Evolutionary conservation across 2,113 vertebrate species (phyloP).

Genomic region (Entomyzon cyanotis): DNA sequence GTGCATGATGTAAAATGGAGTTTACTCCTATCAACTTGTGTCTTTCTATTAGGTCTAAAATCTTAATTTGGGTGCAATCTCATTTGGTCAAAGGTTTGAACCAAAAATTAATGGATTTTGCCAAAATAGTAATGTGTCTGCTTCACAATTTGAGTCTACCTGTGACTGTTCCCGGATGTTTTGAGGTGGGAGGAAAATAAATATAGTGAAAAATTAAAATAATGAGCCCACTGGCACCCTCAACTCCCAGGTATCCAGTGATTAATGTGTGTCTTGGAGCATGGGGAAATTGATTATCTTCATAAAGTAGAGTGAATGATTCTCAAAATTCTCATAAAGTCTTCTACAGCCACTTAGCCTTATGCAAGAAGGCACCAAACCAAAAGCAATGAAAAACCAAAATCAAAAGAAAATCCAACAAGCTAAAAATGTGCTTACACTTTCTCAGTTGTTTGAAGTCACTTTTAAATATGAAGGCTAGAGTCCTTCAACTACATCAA

Average conservation of each 20-base stretch:
- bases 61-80: neutral
- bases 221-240: neutral
- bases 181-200: neutral
- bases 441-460: neutral
- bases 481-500: neutral
- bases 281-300: neutral
- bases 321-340: neutral
- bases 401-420: neutral
- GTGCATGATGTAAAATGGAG: neutral
- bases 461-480: neutral
- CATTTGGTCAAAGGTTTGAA: neutral
- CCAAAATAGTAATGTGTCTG: neutral
- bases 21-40: neutral
- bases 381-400: neutral
- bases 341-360: neutral
- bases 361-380: neutral
- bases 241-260: neutral
- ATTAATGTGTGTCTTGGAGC: neutral
- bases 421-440: neutral
- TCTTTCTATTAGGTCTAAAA: neutral
- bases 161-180: neutral
- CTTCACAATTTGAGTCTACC: neutral
- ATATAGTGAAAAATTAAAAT: neutral
- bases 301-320: neutral
- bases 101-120: neutral